Evolutionary conservation across 37 sponge, comb jelly and placozoan genomes (phyloP).

Genomic region (Cladorhizidae sp.): DNA sequence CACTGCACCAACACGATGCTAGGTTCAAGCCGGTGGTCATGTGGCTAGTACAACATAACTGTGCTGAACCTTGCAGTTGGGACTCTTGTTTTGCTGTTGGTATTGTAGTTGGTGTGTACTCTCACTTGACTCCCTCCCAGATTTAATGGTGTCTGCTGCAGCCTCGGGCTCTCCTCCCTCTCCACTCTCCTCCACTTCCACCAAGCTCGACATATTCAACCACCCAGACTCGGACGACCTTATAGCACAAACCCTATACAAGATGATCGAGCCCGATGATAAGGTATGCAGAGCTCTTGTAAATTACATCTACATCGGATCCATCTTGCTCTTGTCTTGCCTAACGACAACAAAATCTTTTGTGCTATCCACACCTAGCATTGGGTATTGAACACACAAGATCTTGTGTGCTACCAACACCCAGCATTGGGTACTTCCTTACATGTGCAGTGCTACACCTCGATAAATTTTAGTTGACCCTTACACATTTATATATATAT

Average conservation of each 20-base stretch:
- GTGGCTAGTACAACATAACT: too few species aligned
- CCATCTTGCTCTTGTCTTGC: too few species aligned
- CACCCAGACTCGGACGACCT: slow-evolving; percentile 52
- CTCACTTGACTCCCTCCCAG: neutral
- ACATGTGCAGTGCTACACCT: too few species aligned
- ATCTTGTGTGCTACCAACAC: too few species aligned
- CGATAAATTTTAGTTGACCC: too few species aligned
- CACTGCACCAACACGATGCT: too few species aligned
- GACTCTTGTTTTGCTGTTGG: neutral
- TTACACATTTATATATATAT: too few species aligned
- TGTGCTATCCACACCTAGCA: too few species aligned
- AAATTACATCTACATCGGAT: too few species aligned
- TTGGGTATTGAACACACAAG: too few species aligned
- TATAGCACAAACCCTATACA: slow-evolving; percentile 60
- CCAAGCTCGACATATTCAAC: neutral
- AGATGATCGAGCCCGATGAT: slow-evolving; percentile 74
- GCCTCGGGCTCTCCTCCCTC: neutral
- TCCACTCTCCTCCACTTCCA: slow-evolving; percentile 1
- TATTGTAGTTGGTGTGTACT: neutral
- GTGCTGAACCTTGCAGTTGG: neutral
- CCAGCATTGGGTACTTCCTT: too few species aligned
- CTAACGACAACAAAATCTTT: too few species aligned
- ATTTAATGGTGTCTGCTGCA: neutral
- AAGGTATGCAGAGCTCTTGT: slow-evolving; percentile 36
- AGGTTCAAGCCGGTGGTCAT: neutral